phyloP scores from a whole-genome alignment of 2,113 vertebrate genomes.

The Myxocyprinus asiaticus region DNA sequence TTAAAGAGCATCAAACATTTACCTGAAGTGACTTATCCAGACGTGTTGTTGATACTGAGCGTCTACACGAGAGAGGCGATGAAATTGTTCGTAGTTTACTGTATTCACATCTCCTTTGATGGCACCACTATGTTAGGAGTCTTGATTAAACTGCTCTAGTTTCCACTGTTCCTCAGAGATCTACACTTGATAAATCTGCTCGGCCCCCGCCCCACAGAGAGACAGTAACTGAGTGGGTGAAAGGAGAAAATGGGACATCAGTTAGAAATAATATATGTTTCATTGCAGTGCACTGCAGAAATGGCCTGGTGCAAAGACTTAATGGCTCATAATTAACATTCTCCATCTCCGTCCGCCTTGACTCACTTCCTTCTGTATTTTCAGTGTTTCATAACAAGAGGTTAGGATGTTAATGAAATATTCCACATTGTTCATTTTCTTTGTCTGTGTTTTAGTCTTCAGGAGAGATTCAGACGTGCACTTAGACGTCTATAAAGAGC shows the following conservation, averaged over 20 bases:
- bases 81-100: no score
- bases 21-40: no score
- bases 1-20: no score
- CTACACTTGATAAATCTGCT: slow-evolving; percentile 1
- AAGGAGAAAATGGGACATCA: slow-evolving; percentile 21
- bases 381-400: not conserved
- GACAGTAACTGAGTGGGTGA: slow-evolving; percentile 35
- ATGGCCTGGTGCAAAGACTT: not conserved
- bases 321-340: not conserved
- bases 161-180: slow-evolving; percentile 25
- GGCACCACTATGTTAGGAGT: slow-evolving; percentile 10
- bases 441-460: not conserved
- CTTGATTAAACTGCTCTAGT: slow-evolving; percentile 31
- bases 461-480: not conserved
- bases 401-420: not conserved
- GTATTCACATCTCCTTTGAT: not conserved
- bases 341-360: not conserved
- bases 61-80: no score
- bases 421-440: not conserved
- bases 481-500: not conserved
- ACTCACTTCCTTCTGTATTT: not conserved
- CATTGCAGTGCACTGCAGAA: not conserved
- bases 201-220: not conserved
- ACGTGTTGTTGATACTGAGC: no score
- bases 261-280: slow-evolving; percentile 25